Evolutionary conservation across 1,140 invertebrate species (phyloP).

Genomic region (Ceratosolen solmsi): DNA sequence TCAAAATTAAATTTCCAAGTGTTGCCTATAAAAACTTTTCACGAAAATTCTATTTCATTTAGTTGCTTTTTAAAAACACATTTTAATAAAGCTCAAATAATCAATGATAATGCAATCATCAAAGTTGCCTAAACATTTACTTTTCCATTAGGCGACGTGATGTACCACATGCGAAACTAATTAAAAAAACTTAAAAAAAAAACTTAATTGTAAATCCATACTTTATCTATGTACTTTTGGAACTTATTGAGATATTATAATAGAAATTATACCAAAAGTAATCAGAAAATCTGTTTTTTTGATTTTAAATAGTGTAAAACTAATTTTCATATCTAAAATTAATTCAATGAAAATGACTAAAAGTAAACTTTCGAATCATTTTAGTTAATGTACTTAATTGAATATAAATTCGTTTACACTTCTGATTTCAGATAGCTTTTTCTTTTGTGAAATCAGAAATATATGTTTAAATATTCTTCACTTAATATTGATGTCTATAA

Average conservation of each 20-base stretch:
- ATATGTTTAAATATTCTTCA: background rate
- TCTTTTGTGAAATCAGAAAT: background rate
- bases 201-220: slow-evolving; percentile 64
- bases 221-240: slow-evolving; percentile 57
- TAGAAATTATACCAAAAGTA: slow-evolving; percentile 28
- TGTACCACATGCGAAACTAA: background rate
- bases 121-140: slow-evolving; percentile 13
- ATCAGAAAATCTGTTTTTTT: background rate
- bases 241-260: slow-evolving; percentile 58
- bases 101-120: slow-evolving; percentile 16
- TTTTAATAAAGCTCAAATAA: slow-evolving; percentile 17
- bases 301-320: background rate
- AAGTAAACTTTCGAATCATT: background rate
- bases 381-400: background rate
- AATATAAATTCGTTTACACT: background rate
- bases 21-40: background rate
- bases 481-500: background rate
- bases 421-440: background rate
- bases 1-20: slow-evolving; percentile 5
- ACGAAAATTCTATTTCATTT: background rate
- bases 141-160: background rate
- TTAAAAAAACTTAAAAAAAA: slow-evolving; percentile 17
- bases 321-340: slow-evolving; percentile 12
- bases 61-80: background rate
- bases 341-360: background rate